Conservation (phyloP, 2,888 invertebrate genomes). For the Drosophila subsilvestris region DNA sequence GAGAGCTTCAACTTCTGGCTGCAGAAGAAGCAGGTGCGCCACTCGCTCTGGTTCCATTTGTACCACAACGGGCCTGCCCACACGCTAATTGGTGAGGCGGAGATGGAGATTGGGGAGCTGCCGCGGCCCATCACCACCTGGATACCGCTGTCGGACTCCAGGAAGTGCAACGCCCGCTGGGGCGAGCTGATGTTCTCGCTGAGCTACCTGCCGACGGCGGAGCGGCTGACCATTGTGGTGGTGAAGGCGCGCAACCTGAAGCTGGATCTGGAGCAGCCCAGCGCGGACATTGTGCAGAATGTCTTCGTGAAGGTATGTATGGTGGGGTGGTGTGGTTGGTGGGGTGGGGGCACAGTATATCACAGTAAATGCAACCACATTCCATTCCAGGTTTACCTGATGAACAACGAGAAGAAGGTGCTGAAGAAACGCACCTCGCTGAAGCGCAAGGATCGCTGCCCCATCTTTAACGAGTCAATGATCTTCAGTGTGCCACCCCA, state of each 20-base stretch:
- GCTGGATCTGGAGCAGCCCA: constrained; percentile 82
- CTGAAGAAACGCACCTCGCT: constrained; percentile 92
- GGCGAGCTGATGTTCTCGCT: constrained; percentile 93
- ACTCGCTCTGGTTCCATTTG: constrained; percentile 88
- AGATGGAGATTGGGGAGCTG: constrained; percentile 87
- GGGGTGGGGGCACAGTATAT: too few species aligned
- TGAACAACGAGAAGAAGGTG: constrained; percentile 92
- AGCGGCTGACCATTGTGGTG: constrained; percentile 88
- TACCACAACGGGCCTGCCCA: constrained; percentile 88
- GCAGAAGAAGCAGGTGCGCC: constrained; percentile 86
- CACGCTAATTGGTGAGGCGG: constrained; percentile 88
- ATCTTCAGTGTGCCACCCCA: constrained; percentile 92
- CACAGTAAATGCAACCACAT: neutral
- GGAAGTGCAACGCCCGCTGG: constrained; percentile 88
- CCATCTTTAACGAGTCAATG: constrained; percentile 93
- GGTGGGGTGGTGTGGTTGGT: too few species aligned
- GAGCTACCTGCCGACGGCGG: constrained; percentile 92
- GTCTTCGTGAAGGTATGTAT: constrained; percentile 91
- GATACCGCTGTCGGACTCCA: constrained; percentile 90
- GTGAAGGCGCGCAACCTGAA: constrained; percentile 91
- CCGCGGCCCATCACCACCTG: constrained; percentile 91
- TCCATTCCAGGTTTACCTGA: constrained; percentile 88
- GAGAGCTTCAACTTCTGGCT: constrained; percentile 90
- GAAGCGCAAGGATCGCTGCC: constrained; percentile 89
- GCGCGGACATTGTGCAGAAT: constrained; percentile 85